Conservation (phyloP, 2,888 invertebrate species). For the Phytoseiulus persimilis region DNA sequence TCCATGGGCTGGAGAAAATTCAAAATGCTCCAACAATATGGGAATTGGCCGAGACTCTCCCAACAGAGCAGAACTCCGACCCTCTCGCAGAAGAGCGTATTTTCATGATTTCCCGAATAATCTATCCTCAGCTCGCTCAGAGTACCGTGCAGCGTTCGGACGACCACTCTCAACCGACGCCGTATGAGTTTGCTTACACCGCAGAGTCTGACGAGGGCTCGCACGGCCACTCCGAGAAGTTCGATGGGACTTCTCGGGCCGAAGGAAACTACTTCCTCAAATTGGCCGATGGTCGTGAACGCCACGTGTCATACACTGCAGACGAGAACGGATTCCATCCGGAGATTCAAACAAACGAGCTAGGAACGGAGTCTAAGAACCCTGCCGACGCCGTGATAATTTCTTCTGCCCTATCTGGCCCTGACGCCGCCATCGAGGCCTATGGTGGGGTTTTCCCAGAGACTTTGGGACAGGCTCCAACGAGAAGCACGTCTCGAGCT, state of each 20-base stretch:
- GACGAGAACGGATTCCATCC: constrained; percentile 40
- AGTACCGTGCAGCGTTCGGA: not conserved
- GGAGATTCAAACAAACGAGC: constrained; percentile 41
- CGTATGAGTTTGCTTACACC: constrained; percentile 28
- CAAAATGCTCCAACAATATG: too few relatives aligned
- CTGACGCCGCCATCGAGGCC: constrained; percentile 20
- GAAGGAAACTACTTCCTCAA: constrained; percentile 32
- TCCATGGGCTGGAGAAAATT: too few relatives aligned
- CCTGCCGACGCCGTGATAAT: constrained; percentile 37
- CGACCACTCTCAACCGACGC: constrained; percentile 8
- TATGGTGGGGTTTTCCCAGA: constrained; percentile 30
- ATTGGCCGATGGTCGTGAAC: constrained; percentile 31
- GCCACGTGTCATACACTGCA: constrained; percentile 12
- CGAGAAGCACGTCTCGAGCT: not conserved
- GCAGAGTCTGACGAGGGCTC: constrained; percentile 29
- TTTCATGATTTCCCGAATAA: too few relatives aligned
- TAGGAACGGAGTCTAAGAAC: constrained; percentile 42
- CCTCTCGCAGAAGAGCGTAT: not conserved
- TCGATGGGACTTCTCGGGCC: not conserved
- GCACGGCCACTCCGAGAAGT: constrained; percentile 34
- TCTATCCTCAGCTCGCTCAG: not conserved
- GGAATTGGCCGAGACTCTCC: too few relatives aligned
- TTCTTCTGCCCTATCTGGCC: constrained; percentile 40
- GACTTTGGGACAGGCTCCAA: not conserved
- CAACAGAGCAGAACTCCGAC: not conserved